A percentile compares a stretch with the other conserved stretches of the same genome.
Evolutionary conservation across 2,888 invertebrate genomes (phyloP).

Genomic region (Hyalella azteca): DNA sequence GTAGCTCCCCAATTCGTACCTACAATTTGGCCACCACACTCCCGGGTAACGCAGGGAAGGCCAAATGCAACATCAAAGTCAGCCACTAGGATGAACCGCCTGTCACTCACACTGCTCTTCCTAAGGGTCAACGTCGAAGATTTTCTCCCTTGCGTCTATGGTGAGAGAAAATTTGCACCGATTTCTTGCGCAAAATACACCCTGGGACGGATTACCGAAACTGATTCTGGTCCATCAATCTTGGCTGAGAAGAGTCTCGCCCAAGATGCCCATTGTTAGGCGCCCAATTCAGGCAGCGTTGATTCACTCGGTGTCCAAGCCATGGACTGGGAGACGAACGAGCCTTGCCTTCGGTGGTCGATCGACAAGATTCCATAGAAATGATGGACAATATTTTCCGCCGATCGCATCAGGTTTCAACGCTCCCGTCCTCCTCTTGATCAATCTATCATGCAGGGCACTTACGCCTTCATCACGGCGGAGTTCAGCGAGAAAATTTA

Average conservation of each 20-base stretch:
- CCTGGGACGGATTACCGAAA: neutral
- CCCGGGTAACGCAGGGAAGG: too few relatives aligned
- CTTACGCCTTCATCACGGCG: slow-evolving; percentile 9
- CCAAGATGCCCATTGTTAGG: slow-evolving; percentile 1
- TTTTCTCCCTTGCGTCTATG: too few relatives aligned
- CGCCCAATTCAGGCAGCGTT: neutral
- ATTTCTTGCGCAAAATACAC: neutral
- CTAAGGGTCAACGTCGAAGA: too few relatives aligned
- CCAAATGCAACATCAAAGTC: too few relatives aligned
- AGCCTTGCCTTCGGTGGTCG: neutral
- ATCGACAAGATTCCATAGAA: neutral
- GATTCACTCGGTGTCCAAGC: neutral
- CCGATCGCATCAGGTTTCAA: neutral
- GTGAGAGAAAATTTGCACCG: neutral
- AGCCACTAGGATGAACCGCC: too few relatives aligned
- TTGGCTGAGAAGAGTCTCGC: neutral
- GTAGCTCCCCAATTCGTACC: too few relatives aligned
- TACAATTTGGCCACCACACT: too few relatives aligned
- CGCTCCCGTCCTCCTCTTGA: neutral
- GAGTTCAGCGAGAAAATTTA: neutral
- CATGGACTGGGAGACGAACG: neutral
- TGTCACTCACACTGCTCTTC: too few relatives aligned
- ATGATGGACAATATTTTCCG: neutral
- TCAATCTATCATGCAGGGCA: neutral
- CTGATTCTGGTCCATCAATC: slow-evolving; percentile 27